Base-by-base conservation (phyloP, 2,797 vertebrate genomes). In the Chelon auratus region DNA sequence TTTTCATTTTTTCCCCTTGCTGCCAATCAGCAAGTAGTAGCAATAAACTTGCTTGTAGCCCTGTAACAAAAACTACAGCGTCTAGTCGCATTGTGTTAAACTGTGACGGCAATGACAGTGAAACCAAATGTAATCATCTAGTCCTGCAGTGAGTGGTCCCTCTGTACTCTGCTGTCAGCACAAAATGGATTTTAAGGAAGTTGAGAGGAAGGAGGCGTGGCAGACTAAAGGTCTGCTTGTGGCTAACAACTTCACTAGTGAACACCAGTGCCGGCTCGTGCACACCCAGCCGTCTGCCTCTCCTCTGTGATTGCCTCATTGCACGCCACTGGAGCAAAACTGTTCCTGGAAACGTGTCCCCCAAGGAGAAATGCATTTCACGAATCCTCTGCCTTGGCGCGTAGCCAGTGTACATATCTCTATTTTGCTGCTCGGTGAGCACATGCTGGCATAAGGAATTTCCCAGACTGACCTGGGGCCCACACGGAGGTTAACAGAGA, bases 341-440 rank as follows among this genome's bases (percentile, higher is more conserved):
- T 76, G 75, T 91, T 93, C 87, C 85, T 91, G 84, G 83, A 93
- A 92, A 85, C 69, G 15, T 20, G 60, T 79, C 79, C 78, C 62
- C 13, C 2, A 64, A 33, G 79, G 88, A 87, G 45, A 85, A 68
- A 80, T 47, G 56, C 80, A 82, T 91, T 87, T 87, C 80, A 90
- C 61, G 71, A 89, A 88, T 83, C 73, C 80, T 73, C 47, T 61
- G 77, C 78, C 71, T 3, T n/a, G 36, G 57, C 43, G 12, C 55
- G 26, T 43, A 43, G 42, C 47, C 47, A 6, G 50, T 30, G 55
- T 69, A 45, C 67, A 68, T 68, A 72, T 84, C 62, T 82, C 64
- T 73, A 70, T 80, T 72, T 42, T 45, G 65, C 42, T 81, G 54
- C 56, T 55, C 61, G 13, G 12, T 1, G 52, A 68, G 59, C 66